Base-by-base conservation (phyloP, 2,888 invertebrate genomes). In the Meloe dianella region DNA sequence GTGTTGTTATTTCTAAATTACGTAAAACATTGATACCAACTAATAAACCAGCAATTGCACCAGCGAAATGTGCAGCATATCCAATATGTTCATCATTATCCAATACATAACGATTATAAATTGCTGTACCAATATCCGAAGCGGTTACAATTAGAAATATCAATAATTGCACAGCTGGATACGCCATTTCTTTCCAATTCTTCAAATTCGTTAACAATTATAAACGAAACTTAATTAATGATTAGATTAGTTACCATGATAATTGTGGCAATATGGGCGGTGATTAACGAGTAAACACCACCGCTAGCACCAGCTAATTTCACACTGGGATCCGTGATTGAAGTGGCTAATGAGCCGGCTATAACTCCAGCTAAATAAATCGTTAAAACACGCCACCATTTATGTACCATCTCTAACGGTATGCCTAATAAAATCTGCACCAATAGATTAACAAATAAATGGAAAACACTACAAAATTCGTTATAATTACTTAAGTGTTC, bases 111-210 rank as follows among this genome's bases (percentile, higher is more conserved):
- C 95, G 87, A 81, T 94, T 92, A 84, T 97, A 97, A 35, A 98
- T 88, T 0, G 98, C 97, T 12, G 95, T 91, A 24, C 95, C 94
- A 60, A 96, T 87, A 84, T 99, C 98, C 51, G 92, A 90, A 0
- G 87, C 88, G 5, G 93, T 92, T 71, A 98, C 88, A 8, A 95
- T 82, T 0, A 95, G 75, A 80, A 98, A 94, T 22, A 96, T 89
- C 8, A 93, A 80, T 27, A 98, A 86, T 78, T 98, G 94, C 9
- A 94, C 86, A 72, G 93, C 88, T 1, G 96, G 95, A 81, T 92
- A 96, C 79, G 97, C 94, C 98, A 99, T 99, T 85, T 98, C 96
- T 17, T 89, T 87, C 95, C 97, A 99, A 84, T 99, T 99, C 95
- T 96, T 85, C 7, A 7, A 32, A 27, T 27, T 27, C 27, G 27